Percentiles rank a stretch among this genome's conserved stretches.
Conservation (phyloP, 2,113 vertebrate genomes). For the Nematolebias whitei region DNA sequence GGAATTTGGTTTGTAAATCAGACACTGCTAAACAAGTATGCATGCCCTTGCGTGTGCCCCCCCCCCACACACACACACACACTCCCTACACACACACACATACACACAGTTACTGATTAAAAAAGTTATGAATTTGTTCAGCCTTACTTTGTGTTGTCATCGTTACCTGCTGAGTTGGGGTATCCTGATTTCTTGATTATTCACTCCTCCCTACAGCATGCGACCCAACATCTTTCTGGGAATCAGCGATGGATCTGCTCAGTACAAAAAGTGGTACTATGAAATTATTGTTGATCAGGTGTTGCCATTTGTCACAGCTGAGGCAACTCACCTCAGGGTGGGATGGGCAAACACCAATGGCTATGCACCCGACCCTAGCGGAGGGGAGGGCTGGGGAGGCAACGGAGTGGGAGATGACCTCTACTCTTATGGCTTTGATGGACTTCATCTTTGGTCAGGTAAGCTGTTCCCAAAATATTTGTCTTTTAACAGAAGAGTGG, state of each 20-base stretch:
- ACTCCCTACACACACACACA: no score
- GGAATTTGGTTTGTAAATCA: no score
- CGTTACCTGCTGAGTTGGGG: not conserved
- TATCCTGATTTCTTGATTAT: not conserved
- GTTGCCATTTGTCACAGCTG: conserved; percentile 89
- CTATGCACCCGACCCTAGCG: conserved; percentile 90
- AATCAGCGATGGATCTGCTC: conserved; percentile 93
- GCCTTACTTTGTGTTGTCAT: not conserved
- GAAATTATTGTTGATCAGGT: conserved; percentile 94
- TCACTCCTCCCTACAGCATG: conserved; percentile 80
- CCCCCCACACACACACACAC: no score
- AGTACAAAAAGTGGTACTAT: conserved; percentile 97
- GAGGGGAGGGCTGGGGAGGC: conserved; percentile 93
- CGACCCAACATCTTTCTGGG: conserved; percentile 95
- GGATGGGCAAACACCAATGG: conserved; percentile 95
- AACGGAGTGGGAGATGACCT: no score
- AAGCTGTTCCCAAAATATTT: conserved; percentile 8
- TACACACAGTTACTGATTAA: no score
- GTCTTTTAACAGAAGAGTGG: no score
- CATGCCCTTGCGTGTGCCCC: no score
- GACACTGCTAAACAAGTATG: no score
- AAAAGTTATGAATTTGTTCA: no score
- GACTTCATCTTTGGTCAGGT: conserved; percentile 97
- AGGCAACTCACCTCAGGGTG: conserved; percentile 92
- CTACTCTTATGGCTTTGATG: no score